These are phyloP conservation scores for Xyrichtys novacula DNA, from an alignment of 2,797 vertebrate genomes.

Conservation along the genomic window DNA sequence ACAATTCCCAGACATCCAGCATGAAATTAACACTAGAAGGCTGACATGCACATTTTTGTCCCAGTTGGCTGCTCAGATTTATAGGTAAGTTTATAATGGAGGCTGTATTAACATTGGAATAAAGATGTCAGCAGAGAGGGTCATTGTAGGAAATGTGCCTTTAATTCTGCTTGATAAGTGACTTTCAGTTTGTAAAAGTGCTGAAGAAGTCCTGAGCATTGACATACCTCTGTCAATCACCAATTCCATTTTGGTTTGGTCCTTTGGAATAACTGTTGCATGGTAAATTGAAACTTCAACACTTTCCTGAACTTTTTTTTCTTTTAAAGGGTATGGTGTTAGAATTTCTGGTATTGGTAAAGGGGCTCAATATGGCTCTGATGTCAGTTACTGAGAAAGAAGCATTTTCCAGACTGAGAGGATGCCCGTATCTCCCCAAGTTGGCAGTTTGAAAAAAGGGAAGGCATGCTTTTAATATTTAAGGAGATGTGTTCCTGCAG, in stretches of 20 bases:
- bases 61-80: slow-evolving; percentile 61
- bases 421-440: too few relatives aligned
- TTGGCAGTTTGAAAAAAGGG: too few relatives aligned
- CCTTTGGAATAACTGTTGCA: slow-evolving; percentile 16
- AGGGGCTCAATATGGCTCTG: too few relatives aligned
- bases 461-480: too few relatives aligned
- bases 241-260: slow-evolving; percentile 39
- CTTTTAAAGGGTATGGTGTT: too few relatives aligned
- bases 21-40: slow-evolving; percentile 69
- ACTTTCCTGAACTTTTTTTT: too few relatives aligned
- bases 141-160: slow-evolving; percentile 41
- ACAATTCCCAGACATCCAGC: slow-evolving; percentile 62
- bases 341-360: too few relatives aligned
- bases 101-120: slow-evolving; percentile 55
- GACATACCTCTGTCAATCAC: slow-evolving; percentile 50
- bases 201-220: slow-evolving; percentile 43
- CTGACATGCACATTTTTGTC: slow-evolving; percentile 59
- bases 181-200: slow-evolving; percentile 60
- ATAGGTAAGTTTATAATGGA: slow-evolving; percentile 62
- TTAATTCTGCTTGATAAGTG: slow-evolving; percentile 56
- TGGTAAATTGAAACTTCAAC: slow-evolving; percentile 26
- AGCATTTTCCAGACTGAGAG: too few relatives aligned
- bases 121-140: slow-evolving; percentile 57
- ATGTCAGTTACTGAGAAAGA: too few relatives aligned
- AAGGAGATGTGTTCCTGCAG: too few relatives aligned